These are phyloP conservation scores for Drosophila neutralis DNA, from an alignment of 2,888 invertebrate genomes.

Conservation along the genomic window DNA sequence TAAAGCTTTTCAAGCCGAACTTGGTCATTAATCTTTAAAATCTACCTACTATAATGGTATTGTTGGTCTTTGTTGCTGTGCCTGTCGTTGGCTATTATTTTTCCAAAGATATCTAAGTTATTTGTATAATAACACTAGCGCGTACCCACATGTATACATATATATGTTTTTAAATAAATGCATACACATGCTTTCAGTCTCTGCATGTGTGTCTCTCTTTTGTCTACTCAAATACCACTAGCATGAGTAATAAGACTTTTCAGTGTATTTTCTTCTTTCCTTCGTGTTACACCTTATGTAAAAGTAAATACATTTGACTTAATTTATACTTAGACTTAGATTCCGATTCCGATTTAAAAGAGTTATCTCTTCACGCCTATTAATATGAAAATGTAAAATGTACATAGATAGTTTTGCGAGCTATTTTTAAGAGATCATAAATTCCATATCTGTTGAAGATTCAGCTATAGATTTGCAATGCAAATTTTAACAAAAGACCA, in stretches of 20 bases:
- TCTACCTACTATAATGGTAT: slow-evolving; percentile 71
- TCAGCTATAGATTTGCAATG: slow-evolving; percentile 61
- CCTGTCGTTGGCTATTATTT: slow-evolving; percentile 22
- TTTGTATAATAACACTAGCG: slow-evolving; percentile 12
- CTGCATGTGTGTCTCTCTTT: slow-evolving; percentile 12
- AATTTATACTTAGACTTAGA: neutral
- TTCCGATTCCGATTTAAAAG: neutral
- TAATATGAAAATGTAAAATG: slow-evolving; percentile 22
- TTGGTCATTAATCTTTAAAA: slow-evolving; percentile 77
- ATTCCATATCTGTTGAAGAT: slow-evolving; percentile 50
- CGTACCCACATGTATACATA: slow-evolving; percentile 9
- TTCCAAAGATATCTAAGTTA: slow-evolving; percentile 36
- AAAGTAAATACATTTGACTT: neutral
- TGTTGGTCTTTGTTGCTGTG: slow-evolving; percentile 48
- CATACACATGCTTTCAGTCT: neutral
- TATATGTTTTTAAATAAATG: neutral
- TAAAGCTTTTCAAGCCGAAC: slow-evolving; percentile 58
- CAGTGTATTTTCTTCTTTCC: neutral
- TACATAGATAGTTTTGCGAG: slow-evolving; percentile 32
- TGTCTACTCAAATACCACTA: slow-evolving; percentile 26
- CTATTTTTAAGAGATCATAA: slow-evolving; percentile 68
- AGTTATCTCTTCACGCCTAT: slow-evolving; percentile 14
- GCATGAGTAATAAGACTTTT: slow-evolving; percentile 41
- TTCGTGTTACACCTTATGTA: neutral
- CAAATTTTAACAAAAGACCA: slow-evolving; percentile 56